These are phyloP conservation scores for Tachysurus fulvidraco DNA, from an alignment of 2,113 vertebrate species.

Conservation along the genomic window DNA sequence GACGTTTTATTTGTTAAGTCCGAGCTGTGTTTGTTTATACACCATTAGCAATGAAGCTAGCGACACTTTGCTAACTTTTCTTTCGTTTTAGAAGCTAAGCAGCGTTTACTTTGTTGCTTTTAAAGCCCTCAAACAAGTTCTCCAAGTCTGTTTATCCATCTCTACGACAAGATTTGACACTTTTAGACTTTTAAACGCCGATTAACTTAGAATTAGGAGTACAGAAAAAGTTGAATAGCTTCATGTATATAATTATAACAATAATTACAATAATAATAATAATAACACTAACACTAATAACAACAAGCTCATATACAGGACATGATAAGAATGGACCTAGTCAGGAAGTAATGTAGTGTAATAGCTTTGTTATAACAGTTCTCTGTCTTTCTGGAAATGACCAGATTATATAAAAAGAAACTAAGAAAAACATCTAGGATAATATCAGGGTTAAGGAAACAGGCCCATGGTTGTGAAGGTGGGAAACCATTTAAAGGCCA, in stretches of 20 bases:
- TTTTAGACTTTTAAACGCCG: neutral
- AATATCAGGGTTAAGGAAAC: neutral
- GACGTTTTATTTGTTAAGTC: neutral
- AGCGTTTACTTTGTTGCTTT: neutral
- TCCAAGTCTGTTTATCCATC: too few relatives aligned
- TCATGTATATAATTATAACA: neutral
- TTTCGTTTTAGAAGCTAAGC: neutral
- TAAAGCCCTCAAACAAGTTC: accelerated
- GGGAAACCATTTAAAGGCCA: constrained; percentile 4
- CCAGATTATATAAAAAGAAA: neutral
- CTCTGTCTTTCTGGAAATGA: neutral
- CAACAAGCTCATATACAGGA: neutral
- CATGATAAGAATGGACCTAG: neutral
- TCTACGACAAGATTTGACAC: neutral
- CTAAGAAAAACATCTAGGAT: neutral
- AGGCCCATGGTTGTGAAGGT: neutral
- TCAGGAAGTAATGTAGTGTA: neutral
- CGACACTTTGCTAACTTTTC: constrained; percentile 13
- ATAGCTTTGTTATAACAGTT: neutral
- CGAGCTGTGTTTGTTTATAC: neutral
- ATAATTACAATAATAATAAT: too few relatives aligned
- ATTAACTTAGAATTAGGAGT: neutral
- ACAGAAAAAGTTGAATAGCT: neutral
- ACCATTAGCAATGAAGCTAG: neutral
- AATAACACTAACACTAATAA: neutral